These are phyloP conservation scores for Pantherophis alleghaniensis DNA, from an alignment of 2,797 vertebrate genomes.

Conservation along the genomic window DNA sequence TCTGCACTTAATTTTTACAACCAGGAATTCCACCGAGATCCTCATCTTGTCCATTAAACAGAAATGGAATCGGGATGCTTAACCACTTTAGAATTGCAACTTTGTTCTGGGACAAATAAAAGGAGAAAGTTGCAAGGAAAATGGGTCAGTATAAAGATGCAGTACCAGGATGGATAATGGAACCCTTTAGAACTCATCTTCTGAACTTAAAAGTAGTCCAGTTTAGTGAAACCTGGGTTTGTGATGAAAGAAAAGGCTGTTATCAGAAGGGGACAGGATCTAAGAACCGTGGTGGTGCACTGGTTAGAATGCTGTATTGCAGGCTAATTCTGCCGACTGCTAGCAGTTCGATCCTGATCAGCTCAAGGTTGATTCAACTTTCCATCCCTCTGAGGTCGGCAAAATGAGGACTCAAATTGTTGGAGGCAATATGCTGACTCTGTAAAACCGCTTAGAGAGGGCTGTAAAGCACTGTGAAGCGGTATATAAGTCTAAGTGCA, in stretches of 20 bases:
- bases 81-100: conserved; percentile 47
- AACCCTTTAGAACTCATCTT: neutral
- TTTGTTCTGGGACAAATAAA: conserved; percentile 8
- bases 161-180: neutral
- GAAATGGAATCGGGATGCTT: conserved; percentile 43
- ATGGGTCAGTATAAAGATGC: neutral
- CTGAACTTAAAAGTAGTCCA: neutral
- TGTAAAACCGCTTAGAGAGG: neutral
- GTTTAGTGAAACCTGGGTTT: neutral
- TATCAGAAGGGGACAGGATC: neutral
- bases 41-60: conserved; percentile 33
- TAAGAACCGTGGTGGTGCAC: neutral
- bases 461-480: neutral
- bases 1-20: conserved; percentile 33
- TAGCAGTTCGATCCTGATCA: neutral
- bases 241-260: neutral
- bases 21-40: conserved; percentile 34
- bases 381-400: neutral
- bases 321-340: neutral
- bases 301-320: neutral
- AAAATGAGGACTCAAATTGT: neutral
- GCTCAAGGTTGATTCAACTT: neutral
- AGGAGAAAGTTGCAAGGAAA: neutral
- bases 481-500: neutral
- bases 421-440: neutral